Base-by-base conservation (phyloP, 2,113 vertebrate genomes). In the Plectropomus leopardus region DNA sequence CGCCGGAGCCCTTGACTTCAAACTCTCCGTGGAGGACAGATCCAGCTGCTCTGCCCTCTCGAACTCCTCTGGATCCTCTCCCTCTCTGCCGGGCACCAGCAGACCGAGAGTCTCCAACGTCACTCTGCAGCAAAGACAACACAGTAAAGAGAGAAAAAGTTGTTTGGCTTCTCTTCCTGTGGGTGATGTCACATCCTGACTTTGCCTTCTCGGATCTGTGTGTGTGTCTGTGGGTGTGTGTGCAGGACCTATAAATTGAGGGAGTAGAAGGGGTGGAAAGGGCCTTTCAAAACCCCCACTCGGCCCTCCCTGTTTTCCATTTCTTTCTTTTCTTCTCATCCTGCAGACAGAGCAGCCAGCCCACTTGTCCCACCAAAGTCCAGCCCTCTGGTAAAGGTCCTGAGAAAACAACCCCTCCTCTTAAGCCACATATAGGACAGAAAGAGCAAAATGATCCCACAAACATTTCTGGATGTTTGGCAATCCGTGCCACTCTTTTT, bases 111-210 rank as follows among this genome's bases (percentile, higher is more conserved):
- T 44, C 86, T 91, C 78, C 67, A 72, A 86, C 82, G 88, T 91
- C 58, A 15, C 82, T 78, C 70, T 68, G 71, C 86, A 81, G 79
- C 72, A 86, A 50, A 87, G 75, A 72, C 84, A 57, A 71, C 48
- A 70, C 82, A 76, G 58, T 51, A 51, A 80, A 87, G 82, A 50
- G 55, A 84, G 74, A 86, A 88, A 91, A 93, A 90, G 85, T 88
- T 88, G 88, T 93, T 94, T 94, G 92, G 92, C 92, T 91, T 92
- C 84, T 93, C 93, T 95, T 96, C 93, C 87, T 76, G 91, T 71
- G 50, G 55, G 76, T 97, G 96, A 97, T 97, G 96, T 98, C 96
- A 98, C 93, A 96, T 98, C 97, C 96, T 97, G 95, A 96, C 94
- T 96, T 94, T 90, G 92, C 94, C 91, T 84, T 80, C 87, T 82